phyloP scores from a whole-genome alignment of 2,797 vertebrate genomes.

The Pseudochaenichthys georgianus region DNA sequence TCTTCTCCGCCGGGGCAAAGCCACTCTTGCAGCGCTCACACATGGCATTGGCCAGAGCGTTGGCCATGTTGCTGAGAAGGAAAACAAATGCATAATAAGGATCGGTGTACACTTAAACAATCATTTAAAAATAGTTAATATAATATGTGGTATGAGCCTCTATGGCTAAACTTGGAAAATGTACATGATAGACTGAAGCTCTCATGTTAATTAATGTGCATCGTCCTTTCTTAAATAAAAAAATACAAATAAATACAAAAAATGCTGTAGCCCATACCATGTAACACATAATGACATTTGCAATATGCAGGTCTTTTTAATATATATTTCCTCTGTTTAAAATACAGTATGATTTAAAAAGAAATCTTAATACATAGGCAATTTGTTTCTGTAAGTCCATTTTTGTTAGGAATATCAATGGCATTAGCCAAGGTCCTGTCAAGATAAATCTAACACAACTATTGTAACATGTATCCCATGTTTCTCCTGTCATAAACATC shows the following conservation, averaged over 20 bases:
- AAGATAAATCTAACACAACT: conserved; percentile 21
- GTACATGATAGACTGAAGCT: too few species aligned
- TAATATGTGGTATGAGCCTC: neutral
- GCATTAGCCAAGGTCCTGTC: conserved; percentile 1
- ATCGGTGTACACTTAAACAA: neutral
- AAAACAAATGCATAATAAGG: neutral
- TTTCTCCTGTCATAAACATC: conserved; percentile 36
- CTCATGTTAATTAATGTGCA: too few species aligned
- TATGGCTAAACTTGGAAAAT: too few species aligned
- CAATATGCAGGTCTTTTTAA: neutral
- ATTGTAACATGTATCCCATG: conserved; percentile 10
- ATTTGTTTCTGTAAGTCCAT: neutral
- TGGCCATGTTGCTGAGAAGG: conserved; percentile 95
- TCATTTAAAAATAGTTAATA: neutral
- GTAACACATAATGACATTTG: neutral
- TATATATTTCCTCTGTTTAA: too few species aligned
- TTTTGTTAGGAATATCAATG: neutral
- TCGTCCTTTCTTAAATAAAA: too few species aligned
- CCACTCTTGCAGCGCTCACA: conserved; percentile 95
- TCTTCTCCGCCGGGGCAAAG: conserved; percentile 95
- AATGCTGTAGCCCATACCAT: neutral
- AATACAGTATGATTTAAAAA: too few species aligned
- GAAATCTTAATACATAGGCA: accelerated
- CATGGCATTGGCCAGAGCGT: conserved; percentile 94
- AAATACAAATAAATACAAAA: too few species aligned